Evolutionary conservation across 2,113 vertebrate genomes (phyloP).

Genomic region (Benthochromis sp.): DNA sequence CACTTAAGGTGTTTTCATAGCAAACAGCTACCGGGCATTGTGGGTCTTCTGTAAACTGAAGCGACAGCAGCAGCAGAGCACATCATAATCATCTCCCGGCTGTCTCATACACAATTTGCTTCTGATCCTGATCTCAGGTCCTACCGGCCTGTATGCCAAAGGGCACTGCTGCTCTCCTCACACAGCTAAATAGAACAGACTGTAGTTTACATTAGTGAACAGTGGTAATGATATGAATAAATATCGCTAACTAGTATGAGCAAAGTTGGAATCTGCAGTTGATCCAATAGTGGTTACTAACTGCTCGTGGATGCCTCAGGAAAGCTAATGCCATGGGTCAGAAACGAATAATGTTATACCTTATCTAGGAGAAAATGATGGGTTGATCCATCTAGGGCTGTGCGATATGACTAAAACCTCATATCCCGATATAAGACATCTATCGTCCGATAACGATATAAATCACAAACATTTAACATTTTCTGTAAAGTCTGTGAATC

Average conservation of each 20-base stretch:
- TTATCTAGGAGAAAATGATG: neutral
- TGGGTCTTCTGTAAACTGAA: neutral
- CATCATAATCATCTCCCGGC: neutral
- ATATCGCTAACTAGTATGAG: neutral
- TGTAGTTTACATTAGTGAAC: neutral
- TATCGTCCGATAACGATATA: accelerated
- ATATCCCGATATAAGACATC: accelerated
- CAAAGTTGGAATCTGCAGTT: neutral
- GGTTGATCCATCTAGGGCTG: neutral
- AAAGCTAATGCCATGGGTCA: neutral
- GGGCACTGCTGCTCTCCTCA: neutral
- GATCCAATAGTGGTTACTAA: neutral
- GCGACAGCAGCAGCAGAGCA: neutral
- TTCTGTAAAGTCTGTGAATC: accelerated
- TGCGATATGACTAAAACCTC: accelerated
- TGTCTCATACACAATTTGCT: neutral
- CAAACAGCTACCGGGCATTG: neutral
- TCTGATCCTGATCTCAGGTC: neutral
- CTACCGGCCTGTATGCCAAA: neutral
- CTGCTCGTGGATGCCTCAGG: neutral
- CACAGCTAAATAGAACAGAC: neutral
- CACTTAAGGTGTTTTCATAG: neutral
- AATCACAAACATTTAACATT: accelerated
- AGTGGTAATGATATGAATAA: neutral
- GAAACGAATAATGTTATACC: accelerated